A percentile compares a stretch with the other conserved stretches of the same genome.
Evolutionary conservation across 2,888 invertebrate genomes (phyloP).

Genomic region (Melanchra persicariae): DNA sequence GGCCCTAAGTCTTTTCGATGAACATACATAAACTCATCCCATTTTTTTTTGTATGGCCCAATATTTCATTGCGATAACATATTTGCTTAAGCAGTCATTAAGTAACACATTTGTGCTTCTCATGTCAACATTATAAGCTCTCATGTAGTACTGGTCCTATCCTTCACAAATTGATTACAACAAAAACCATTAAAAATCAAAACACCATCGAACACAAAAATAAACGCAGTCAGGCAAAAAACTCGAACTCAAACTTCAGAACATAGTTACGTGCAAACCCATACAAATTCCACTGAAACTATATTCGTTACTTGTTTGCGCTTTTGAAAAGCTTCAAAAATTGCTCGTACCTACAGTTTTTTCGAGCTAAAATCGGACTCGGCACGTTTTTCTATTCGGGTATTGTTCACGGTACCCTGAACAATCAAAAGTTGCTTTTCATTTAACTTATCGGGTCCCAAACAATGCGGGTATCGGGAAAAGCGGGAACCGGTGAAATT

Average conservation of each 20-base stretch:
- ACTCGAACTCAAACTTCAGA: constrained; percentile 8
- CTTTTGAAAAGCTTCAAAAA: constrained; percentile 67
- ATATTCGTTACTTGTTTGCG: constrained; percentile 69
- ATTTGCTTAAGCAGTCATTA: too few species aligned
- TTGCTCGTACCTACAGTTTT: constrained; percentile 67
- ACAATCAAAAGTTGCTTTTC: constrained; percentile 85
- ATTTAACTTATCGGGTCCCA: constrained; percentile 80
- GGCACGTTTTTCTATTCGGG: constrained; percentile 58
- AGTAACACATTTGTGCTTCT: too few species aligned
- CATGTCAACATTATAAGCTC: too few species aligned
- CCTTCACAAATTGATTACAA: neutral
- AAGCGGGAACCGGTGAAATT: constrained; percentile 73
- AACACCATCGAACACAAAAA: constrained; percentile 7
- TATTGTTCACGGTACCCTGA: constrained; percentile 70
- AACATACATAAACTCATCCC: too few species aligned
- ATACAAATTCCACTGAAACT: constrained; percentile 61
- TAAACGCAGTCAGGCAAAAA: neutral
- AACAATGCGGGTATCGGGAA: constrained; percentile 77
- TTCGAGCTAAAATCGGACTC: constrained; percentile 42
- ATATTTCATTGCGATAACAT: too few species aligned
- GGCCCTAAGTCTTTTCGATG: too few species aligned
- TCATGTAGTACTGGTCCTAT: too few species aligned
- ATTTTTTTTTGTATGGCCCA: too few species aligned
- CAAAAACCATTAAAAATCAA: neutral
- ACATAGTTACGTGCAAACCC: constrained; percentile 32